Base-by-base conservation (phyloP, 1,140 invertebrate species). In the Zaprionus ornatus region DNA sequence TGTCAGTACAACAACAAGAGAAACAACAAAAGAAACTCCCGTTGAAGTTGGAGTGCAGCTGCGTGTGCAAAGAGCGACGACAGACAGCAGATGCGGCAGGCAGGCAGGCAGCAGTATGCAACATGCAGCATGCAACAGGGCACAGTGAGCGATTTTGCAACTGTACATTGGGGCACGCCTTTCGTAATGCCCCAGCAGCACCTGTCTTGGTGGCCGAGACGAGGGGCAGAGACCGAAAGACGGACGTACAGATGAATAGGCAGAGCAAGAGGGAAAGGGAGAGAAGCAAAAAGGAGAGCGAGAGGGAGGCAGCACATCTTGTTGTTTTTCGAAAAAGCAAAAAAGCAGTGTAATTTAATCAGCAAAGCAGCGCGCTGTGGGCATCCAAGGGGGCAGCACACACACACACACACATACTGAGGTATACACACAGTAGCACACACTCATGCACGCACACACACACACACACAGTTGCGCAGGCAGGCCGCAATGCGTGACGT, bases 1-100 rank as follows among this genome's bases (percentile, higher is more conserved):
- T 70, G 82, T 71, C 82, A 80, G 78, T 85, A 54, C 52, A 76
- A 70, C 40, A 37, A 37, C 35, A 37, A 13, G 3, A 37, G 9
- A 3, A 79, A 63, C 74, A 84, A 87, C 62, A 74, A 57, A 65
- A 72, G 50, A 52, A 60, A 63, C 52, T 61, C n/a, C 29, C 35
- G 59, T 27, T 55, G 15, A 21, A 48, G 35, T 48, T 57, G 55
- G 52, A 27, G 54, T 57, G 37, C 83, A 87, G 83, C 83, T 87
- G 83, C 83, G 83, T 84, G 4, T 50, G 84, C 77, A 80, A 80
- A 88, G 88, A 85, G 84, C 84, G 84, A 87, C 84, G 84, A 87
- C 84, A 88, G 84, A 88, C 80, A 80, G 74, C 80, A 83, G 77
- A 70, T 86, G 84, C 80, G 69, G 69, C 74, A 52, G 67, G 78